phyloP scores from a whole-genome alignment of 2,797 vertebrate species.

The Apodemus agrarius region DNA sequence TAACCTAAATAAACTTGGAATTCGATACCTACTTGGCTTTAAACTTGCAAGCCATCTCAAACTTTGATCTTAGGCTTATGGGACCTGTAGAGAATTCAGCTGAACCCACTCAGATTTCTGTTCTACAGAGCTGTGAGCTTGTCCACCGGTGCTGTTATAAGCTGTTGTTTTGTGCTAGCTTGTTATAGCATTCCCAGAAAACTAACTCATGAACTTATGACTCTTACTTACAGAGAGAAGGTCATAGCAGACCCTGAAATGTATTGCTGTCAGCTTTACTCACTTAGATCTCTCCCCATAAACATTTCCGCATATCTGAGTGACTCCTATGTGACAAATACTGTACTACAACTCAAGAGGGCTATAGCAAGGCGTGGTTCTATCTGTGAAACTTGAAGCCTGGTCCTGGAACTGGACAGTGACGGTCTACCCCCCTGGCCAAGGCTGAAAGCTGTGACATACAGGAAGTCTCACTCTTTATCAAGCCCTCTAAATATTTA shows the following conservation, averaged over 20 bases:
- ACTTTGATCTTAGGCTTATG: conserved; percentile 21
- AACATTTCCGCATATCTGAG: conserved; percentile 25
- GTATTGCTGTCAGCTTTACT: conserved; percentile 33
- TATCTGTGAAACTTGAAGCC: neutral
- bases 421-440: neutral
- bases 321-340: neutral
- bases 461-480: neutral
- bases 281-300: conserved; percentile 32
- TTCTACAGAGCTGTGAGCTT: conserved; percentile 37
- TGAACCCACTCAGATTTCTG: neutral
- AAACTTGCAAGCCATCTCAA: neutral
- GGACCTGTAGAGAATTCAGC: conserved; percentile 21
- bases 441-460: neutral
- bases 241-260: neutral
- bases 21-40: conserved; percentile 26
- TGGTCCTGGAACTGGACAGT: neutral
- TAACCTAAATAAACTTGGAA: conserved; percentile 45
- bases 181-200: conserved; percentile 17
- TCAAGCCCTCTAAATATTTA: neutral
- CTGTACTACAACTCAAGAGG: neutral
- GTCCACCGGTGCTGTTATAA: conserved; percentile 51
- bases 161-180: neutral
- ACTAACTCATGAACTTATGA: neutral
- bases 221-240: conserved; percentile 11
- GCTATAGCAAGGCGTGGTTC: neutral